These are phyloP conservation scores for Perca fluviatilis DNA, from an alignment of 2,113 vertebrate species.

Conservation along the genomic window DNA sequence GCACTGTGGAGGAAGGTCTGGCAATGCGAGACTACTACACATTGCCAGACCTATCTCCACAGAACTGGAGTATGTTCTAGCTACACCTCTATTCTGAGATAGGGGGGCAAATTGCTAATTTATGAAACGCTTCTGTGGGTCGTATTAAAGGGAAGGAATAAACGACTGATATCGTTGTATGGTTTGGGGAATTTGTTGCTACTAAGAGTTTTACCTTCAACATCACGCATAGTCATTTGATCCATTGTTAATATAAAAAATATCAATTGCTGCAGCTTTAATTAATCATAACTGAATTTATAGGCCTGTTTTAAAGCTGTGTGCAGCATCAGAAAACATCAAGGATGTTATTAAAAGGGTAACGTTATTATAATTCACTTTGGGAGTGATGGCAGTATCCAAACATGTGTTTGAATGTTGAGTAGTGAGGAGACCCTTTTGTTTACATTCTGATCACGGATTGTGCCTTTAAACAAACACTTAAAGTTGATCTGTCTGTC, in stretches of 20 bases:
- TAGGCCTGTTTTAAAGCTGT: not conserved
- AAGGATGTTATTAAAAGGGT: not conserved
- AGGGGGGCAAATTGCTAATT: no score
- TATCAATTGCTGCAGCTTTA: not conserved
- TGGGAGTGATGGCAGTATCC: not conserved
- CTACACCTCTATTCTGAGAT: no score
- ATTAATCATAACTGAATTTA: not conserved
- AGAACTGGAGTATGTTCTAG: no score
- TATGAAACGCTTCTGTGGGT: no score
- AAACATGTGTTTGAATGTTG: slow-evolving; percentile 1
- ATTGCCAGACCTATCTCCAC: no score
- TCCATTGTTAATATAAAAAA: not conserved
- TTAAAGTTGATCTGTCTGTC: slow-evolving; percentile 7
- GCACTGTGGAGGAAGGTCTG: no score
- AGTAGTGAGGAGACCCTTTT: not conserved
- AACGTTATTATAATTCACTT: not conserved
- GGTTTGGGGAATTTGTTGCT: not conserved
- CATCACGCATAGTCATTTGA: not conserved
- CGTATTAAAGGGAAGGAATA: no score
- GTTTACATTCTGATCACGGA: not conserved
- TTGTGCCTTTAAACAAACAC: not conserved
- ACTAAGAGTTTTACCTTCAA: not conserved
- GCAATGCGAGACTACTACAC: no score
- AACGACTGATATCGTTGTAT: no score
- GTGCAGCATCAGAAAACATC: not conserved